Conservation (phyloP, 2,113 vertebrate species). For the Empidonax traillii region DNA sequence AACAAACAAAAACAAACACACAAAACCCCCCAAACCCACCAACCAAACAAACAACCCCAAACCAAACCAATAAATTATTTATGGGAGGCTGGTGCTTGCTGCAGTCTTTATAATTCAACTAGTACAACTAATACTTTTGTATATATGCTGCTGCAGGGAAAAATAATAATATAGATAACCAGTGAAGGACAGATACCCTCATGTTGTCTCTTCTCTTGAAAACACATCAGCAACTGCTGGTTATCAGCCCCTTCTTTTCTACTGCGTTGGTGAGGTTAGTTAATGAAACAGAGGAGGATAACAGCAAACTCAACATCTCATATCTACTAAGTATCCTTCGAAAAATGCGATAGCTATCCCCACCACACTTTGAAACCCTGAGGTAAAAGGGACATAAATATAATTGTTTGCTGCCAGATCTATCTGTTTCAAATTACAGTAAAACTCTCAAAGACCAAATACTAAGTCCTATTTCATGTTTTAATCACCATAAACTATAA, state of each 20-base stretch:
- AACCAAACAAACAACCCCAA: too few relatives aligned
- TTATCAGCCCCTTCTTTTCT: background rate
- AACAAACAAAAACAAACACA: too few relatives aligned
- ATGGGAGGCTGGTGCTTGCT: background rate
- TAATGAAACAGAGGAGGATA: background rate
- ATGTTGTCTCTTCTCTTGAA: background rate
- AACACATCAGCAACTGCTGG: accelerated
- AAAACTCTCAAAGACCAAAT: background rate
- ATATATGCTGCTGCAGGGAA: background rate
- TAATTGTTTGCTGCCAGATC: background rate
- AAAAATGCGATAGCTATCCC: background rate
- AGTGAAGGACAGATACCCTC: background rate
- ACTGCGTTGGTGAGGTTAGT: background rate
- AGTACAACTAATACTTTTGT: background rate
- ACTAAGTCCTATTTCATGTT: background rate
- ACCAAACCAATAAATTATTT: background rate
- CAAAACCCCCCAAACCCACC: background rate
- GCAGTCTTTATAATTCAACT: background rate
- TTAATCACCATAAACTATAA: constrained; percentile 23
- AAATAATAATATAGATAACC: background rate
- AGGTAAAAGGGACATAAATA: background rate
- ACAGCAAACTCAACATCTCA: background rate
- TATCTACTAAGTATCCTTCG: background rate
- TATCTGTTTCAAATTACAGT: background rate
- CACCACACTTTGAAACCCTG: background rate